phyloP scores from a whole-genome alignment of 2,797 vertebrate genomes.

The Phaenicophaeus curvirostris region DNA sequence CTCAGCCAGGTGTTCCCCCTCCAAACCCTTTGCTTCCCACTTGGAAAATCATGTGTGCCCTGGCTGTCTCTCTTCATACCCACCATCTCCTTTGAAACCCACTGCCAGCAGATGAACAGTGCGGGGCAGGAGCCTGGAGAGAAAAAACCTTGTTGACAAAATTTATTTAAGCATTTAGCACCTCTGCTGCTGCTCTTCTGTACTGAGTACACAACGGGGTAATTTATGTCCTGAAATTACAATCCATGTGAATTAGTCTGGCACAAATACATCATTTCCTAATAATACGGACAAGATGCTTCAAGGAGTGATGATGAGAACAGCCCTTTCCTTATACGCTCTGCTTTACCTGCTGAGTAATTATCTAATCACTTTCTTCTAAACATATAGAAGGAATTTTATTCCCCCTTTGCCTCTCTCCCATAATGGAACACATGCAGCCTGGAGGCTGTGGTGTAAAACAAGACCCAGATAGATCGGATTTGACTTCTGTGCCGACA shows the following conservation, averaged over 20 bases:
- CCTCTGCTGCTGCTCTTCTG: conserved; percentile 10
- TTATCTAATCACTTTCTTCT: conserved; percentile 24
- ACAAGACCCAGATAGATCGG: background rate
- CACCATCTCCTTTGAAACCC: too few species aligned
- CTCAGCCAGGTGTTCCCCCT: background rate
- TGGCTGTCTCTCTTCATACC: background rate
- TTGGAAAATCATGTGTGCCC: background rate
- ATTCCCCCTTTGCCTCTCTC: background rate
- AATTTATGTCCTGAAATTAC: conserved; percentile 60
- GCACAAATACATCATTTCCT: conserved; percentile 50
- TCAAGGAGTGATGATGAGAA: conserved; percentile 37
- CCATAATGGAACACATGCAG: background rate
- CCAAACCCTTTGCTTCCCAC: background rate
- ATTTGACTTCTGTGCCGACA: background rate
- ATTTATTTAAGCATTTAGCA: background rate
- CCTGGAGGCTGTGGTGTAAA: background rate
- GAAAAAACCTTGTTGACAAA: background rate
- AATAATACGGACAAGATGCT: conserved; percentile 56
- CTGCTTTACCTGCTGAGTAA: conserved; percentile 39
- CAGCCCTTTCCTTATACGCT: conserved; percentile 2
- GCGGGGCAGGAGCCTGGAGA: background rate
- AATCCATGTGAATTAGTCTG: conserved; percentile 55
- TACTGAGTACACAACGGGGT: background rate
- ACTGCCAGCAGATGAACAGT: background rate
- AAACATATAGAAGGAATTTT: background rate